Conservation (phyloP, 2,113 vertebrate genomes). For the Rousettus leschenaultii region DNA sequence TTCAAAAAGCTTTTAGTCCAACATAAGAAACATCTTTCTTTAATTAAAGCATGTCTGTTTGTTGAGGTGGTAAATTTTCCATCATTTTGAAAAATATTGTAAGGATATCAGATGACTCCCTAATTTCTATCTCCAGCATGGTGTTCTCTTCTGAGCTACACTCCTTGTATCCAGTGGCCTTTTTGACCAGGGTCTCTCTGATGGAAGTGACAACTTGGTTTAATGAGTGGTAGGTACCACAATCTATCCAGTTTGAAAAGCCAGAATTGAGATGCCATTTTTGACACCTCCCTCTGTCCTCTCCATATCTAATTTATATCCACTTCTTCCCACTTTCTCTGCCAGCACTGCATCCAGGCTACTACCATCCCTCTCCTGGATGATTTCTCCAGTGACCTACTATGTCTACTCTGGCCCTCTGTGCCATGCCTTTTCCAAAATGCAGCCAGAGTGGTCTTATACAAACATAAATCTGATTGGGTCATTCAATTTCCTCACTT, state of each 20-base stretch:
- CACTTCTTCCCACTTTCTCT: background rate
- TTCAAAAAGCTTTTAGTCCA: background rate
- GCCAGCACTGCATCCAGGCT: background rate
- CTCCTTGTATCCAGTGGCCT: background rate
- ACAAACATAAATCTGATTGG: background rate
- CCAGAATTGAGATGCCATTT: background rate
- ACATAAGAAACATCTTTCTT: background rate
- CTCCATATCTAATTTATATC: background rate
- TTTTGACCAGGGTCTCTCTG: background rate
- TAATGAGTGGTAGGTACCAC: background rate
- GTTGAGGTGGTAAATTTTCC: background rate
- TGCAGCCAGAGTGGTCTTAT: background rate
- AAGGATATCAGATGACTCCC: background rate
- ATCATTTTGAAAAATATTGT: background rate
- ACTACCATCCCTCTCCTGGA: background rate
- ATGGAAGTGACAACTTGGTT: background rate
- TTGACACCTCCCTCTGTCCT: background rate
- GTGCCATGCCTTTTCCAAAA: background rate
- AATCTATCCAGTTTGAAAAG: background rate
- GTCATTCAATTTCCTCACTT: background rate
- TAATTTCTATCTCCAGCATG: background rate
- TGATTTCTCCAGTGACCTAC: background rate
- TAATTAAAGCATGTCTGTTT: background rate
- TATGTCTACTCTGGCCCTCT: background rate
- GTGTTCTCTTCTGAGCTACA: background rate